These are phyloP conservation scores for Prosapia bicincta DNA, from an alignment of 2,888 invertebrate genomes.

Conservation along the genomic window DNA sequence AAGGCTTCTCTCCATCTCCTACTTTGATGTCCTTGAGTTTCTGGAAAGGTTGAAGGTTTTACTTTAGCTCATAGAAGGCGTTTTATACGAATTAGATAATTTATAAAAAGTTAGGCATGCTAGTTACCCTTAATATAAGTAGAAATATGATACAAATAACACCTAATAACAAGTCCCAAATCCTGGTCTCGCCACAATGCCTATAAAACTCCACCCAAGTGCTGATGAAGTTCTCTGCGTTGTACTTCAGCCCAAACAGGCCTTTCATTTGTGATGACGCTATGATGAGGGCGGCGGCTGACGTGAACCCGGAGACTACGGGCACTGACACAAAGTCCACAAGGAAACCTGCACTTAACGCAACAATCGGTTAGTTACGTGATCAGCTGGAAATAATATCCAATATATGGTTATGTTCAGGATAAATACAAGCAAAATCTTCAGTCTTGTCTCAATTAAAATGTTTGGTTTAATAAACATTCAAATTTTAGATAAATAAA, in stretches of 20 bases:
- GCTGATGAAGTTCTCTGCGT: constrained; percentile 63
- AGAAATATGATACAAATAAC: constrained; percentile 61
- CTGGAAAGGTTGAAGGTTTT: constrained; percentile 49
- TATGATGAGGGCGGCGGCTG: constrained; percentile 78
- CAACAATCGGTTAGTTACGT: too few relatives aligned
- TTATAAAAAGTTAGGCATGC: too few relatives aligned
- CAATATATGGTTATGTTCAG: too few relatives aligned
- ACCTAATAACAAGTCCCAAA: constrained; percentile 65
- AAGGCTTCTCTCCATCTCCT: constrained; percentile 45
- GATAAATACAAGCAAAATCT: too few relatives aligned
- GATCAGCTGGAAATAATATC: too few relatives aligned
- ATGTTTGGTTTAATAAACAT: too few relatives aligned
- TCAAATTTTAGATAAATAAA: too few relatives aligned
- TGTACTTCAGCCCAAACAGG: constrained; percentile 62
- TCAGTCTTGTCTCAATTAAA: too few relatives aligned
- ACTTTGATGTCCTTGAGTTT: constrained; percentile 56
- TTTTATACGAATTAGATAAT: too few relatives aligned
- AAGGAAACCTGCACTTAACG: constrained; percentile 62
- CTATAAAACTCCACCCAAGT: constrained; percentile 53
- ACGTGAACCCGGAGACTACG: constrained; percentile 80
- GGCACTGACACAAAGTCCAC: constrained; percentile 81
- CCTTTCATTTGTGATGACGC: constrained; percentile 70
- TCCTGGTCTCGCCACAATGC: constrained; percentile 52
- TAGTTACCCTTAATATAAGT: constrained; percentile 62
- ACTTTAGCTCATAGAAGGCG: too few relatives aligned